phyloP scores from a whole-genome alignment of 1,140 invertebrate genomes.

The Matsumurasca onukii region DNA sequence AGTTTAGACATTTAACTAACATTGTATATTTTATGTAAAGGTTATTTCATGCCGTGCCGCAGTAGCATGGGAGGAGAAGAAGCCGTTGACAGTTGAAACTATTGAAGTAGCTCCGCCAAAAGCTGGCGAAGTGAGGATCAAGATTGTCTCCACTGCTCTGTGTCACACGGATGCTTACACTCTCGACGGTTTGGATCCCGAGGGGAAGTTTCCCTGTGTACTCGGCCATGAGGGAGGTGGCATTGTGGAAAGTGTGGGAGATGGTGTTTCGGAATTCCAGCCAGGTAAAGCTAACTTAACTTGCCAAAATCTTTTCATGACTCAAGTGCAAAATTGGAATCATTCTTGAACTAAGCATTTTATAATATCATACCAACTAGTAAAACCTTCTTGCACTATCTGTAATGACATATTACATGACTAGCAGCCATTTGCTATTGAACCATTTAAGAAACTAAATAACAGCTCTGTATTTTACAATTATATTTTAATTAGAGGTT shows the following conservation, averaged over 20 bases:
- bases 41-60: conserved; percentile 88
- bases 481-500: too few species aligned
- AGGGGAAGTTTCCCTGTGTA: conserved; percentile 91
- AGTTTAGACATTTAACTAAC: not conserved
- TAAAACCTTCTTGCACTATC: too few species aligned
- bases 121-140: conserved; percentile 73
- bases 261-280: conserved; percentile 86
- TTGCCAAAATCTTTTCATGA: not conserved
- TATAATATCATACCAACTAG: too few species aligned
- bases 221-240: conserved; percentile 95
- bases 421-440: too few species aligned
- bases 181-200: conserved; percentile 87
- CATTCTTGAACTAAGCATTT: too few species aligned
- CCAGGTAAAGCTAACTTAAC: conserved; percentile 61
- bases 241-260: conserved; percentile 93
- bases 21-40: conserved; percentile 47
- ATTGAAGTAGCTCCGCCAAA: conserved; percentile 95
- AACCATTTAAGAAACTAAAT: too few species aligned
- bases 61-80: conserved; percentile 87
- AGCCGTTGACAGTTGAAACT: conserved; percentile 84
- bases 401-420: too few species aligned
- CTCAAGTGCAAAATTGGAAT: too few species aligned
- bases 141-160: conserved; percentile 84
- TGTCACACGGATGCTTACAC: conserved; percentile 98
- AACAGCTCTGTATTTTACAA: too few species aligned